Base-by-base conservation (phyloP, 2,113 vertebrate genomes). In the Cynopterus brachyotis region DNA sequence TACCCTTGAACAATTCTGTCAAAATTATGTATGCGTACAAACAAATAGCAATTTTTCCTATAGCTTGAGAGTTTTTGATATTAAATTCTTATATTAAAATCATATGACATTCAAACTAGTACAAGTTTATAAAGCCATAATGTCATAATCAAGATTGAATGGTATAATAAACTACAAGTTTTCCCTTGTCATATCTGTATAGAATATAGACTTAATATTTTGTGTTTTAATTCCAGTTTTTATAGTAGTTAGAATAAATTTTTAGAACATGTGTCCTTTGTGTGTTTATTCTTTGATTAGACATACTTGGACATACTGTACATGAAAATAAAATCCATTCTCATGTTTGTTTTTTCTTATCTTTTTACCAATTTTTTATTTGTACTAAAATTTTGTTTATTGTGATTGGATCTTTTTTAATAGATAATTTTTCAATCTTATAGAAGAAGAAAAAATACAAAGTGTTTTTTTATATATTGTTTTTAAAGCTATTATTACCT, bases 401-500 rank as follows among this genome's bases (percentile, higher is more conserved):
- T 79, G 24, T 64, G 4, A 47, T 30, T 45, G 2, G 6, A 75
- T 82, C 47, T 72, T 22, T 50, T 50, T 50, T 69, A 69, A 79
- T 32, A 32, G 40, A 3, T 32, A 24, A 11, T 50, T 69, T 37
- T 87, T 73, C 6, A 81, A 24, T 62, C 93, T 93, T 87, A 47
- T 12, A 37, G 24, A 93, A 60, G n/a, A 84, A 85, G 57, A 67
- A 67, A 87, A 85, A 62, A 22, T 32, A 22, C 37, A 32, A 30
- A 83, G 2, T 60, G 0, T 72, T 67, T 72, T 67, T n/a, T 66
- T 91, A 91, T 85, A 53, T 79, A 16, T 84, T 95, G 37, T 17
- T 75, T 92, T 97, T 73, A 89, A 89, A 70, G 15, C 42, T 83
- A 59, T 72, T 55, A n/a, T 64, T 94, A n/a, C 9, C 11, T 35